Percentiles rank a stretch among this genome's conserved stretches.
These are phyloP conservation scores for Macrotrachela quadricornifera DNA, from an alignment of 1,140 invertebrate genomes.

Conservation along the genomic window DNA sequence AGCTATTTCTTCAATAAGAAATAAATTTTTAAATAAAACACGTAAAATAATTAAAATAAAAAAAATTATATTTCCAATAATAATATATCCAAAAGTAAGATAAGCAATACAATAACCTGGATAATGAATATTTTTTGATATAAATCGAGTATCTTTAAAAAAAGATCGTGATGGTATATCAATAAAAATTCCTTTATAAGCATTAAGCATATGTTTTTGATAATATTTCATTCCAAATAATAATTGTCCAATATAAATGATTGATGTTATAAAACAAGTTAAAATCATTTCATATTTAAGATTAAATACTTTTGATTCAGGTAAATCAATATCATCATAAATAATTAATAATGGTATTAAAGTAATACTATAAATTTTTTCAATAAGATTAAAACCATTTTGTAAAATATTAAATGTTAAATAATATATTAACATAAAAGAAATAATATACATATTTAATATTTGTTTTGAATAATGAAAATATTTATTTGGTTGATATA, in stretches of 20 bases:
- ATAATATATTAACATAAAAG: constrained; percentile 6
- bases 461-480: constrained; percentile 7
- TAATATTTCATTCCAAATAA: constrained; percentile 3
- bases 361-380: too few species aligned
- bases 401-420: background rate
- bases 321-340: too few species aligned
- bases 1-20: constrained; percentile 3
- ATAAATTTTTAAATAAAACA: background rate
- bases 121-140: too few species aligned
- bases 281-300: background rate
- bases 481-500: background rate
- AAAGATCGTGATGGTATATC: too few species aligned
- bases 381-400: too few species aligned
- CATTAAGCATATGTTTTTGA: constrained; percentile 2
- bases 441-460: constrained; percentile 5
- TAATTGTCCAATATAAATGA: background rate
- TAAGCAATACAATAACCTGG: constrained; percentile 6
- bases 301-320: too few species aligned
- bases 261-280: background rate
- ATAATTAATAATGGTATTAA: too few species aligned
- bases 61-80: too few species aligned
- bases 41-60: too few species aligned
- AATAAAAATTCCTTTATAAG: background rate
- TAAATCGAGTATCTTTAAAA: too few species aligned
- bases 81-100: constrained; percentile 1